A percentile compares a stretch with the other conserved stretches of the same genome.
phyloP scores from a whole-genome alignment of 2,888 invertebrate species.

The Drosophila heteroneura region DNA sequence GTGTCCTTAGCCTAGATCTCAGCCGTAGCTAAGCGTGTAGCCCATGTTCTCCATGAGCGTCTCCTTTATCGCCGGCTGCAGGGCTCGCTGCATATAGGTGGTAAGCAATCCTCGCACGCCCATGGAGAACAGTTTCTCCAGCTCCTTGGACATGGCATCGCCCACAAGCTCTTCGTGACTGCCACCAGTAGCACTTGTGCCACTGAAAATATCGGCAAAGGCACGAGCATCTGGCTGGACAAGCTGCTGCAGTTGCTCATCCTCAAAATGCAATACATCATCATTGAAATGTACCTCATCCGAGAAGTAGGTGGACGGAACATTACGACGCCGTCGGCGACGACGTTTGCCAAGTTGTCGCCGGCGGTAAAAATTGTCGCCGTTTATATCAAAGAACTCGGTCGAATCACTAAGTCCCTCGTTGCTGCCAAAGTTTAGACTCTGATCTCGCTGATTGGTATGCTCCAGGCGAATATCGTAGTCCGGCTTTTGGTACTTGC shows the following conservation, averaged over 20 bases:
- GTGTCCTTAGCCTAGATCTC: constrained; percentile 45
- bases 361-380: constrained; percentile 71
- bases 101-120: constrained; percentile 93
- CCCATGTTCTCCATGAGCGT: constrained; percentile 95
- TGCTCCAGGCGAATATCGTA: constrained; percentile 79
- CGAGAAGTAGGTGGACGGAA: constrained; percentile 12
- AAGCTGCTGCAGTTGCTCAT: constrained; percentile 78
- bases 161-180: constrained; percentile 86
- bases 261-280: constrained; percentile 79
- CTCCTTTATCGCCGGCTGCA: constrained; percentile 94
- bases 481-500: constrained; percentile 62
- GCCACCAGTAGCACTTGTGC: constrained; percentile 26
- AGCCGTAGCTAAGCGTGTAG: constrained; percentile 94
- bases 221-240: constrained; percentile 83
- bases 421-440: constrained; percentile 54
- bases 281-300: constrained; percentile 81
- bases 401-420: constrained; percentile 54
- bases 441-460: constrained; percentile 56
- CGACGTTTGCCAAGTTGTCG: constrained; percentile 59
- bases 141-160: constrained; percentile 90
- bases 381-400: constrained; percentile 59
- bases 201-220: constrained; percentile 82
- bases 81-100: constrained; percentile 93
- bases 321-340: constrained; percentile 60
- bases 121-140: constrained; percentile 93